Evolutionary conservation across 2,797 vertebrate species (phyloP).

Genomic region (Peromyscus attwateri): DNA sequence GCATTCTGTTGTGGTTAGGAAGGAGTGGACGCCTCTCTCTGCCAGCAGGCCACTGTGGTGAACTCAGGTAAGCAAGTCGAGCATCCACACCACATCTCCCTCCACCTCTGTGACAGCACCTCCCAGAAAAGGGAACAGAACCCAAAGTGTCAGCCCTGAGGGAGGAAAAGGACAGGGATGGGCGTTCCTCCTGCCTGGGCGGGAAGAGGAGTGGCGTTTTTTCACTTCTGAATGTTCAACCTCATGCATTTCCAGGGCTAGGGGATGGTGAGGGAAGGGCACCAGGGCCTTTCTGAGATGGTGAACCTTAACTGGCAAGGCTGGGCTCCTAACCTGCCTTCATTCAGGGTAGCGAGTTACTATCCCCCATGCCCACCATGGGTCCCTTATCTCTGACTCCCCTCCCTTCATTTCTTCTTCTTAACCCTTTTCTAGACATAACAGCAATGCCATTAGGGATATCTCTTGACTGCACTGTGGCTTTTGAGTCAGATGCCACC

Average conservation of each 20-base stretch:
- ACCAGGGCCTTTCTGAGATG: neutral
- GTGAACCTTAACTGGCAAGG: neutral
- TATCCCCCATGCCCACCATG: accelerated
- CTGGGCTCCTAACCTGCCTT: accelerated
- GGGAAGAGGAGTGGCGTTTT: neutral
- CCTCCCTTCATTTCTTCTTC: neutral
- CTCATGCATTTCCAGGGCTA: neutral
- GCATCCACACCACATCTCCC: neutral
- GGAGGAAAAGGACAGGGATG: neutral
- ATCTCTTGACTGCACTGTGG: accelerated
- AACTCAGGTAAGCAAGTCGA: neutral
- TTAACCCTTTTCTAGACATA: neutral
- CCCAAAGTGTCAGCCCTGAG: neutral
- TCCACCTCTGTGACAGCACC: neutral
- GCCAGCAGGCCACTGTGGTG: neutral
- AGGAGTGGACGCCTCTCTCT: neutral
- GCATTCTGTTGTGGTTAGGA: neutral
- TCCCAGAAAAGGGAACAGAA: conserved; percentile 1
- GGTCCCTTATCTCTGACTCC: neutral
- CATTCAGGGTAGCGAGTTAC: accelerated
- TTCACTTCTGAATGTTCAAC: neutral
- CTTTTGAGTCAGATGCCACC: neutral
- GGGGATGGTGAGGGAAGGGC: neutral
- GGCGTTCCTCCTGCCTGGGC: neutral
- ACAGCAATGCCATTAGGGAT: accelerated